Base-by-base conservation (phyloP, 2,888 invertebrate species). In the Mesodorylaimus sp. region DNA sequence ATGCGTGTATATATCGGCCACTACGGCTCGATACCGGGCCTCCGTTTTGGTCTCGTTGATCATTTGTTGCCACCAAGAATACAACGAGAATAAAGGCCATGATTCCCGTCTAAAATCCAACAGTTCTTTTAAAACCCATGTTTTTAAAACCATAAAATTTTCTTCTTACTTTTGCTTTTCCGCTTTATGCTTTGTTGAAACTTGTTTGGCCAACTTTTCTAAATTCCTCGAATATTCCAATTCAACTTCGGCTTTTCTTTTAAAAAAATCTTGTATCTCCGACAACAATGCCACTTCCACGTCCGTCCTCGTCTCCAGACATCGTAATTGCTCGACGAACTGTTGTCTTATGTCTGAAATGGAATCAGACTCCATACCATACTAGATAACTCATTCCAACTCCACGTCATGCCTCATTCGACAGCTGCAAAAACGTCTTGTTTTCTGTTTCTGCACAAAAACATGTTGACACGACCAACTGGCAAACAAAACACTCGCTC, bases 241-340 rank as follows among this genome's bases (percentile, higher is more conserved):
- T 73, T 93, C 91, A 53, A 91, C 76, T 69, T 91, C 89, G 49
- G 88, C 87, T 59, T 88, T 76, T 57, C 81, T 59, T 48, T 63
- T 61, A 61, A 65, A 70, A 59, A 66, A 70, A 50, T 70, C 71
- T 57, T 69, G 68, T 27, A 72, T 59, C 58, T 72, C 72, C 38
- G 58, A 55, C 44, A 71, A 63, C 58, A 71, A 67, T 52, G 67
- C 61, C 45, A 66, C 59, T 70, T 91, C 87, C 53, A 84, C 82
- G 72, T 93, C 91, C 72, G 88, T 81, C 56, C 91, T 80, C 60
- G 80, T 77, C 70, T 93, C 91, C 70, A 93, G 74, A 72, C 85
- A 85, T 76, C 85, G 78, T 71, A 89, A 73, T 75, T 93, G 93
- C 72, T 93, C 93, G 68, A 80, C 78, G 66, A 93, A 73, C 74